phyloP scores from a whole-genome alignment of 2,797 vertebrate species.

The Poliocrania exsul region DNA sequence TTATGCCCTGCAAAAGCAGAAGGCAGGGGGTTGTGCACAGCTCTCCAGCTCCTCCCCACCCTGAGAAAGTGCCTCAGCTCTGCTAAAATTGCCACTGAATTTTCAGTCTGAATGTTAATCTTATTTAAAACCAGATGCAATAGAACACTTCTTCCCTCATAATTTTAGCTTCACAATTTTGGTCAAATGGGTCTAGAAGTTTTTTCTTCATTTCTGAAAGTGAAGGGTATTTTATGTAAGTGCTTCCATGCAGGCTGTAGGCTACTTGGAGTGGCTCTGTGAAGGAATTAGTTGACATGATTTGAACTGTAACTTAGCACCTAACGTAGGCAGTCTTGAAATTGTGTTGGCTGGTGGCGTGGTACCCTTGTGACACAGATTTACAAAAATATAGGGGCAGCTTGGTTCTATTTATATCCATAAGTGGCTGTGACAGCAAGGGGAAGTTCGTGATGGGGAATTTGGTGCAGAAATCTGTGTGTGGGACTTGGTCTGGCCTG shows the following conservation, averaged over 20 bases:
- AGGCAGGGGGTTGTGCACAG: background rate
- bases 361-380: background rate
- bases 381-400: background rate
- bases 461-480: background rate
- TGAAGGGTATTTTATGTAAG: slow-evolving; percentile 25
- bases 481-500: background rate
- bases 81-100: background rate
- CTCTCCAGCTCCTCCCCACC: background rate
- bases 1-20: slow-evolving; percentile 86
- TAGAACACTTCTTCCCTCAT: background rate
- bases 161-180: background rate
- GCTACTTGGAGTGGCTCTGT: background rate
- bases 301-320: slow-evolving; percentile 14
- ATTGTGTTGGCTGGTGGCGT: background rate
- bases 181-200: background rate
- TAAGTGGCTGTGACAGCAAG: background rate
- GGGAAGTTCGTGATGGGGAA: background rate
- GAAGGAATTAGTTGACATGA: background rate
- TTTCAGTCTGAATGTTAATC: background rate
- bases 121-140: background rate
- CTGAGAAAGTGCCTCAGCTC: background rate
- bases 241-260: background rate
- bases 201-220: background rate
- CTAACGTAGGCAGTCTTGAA: background rate
- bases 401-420: background rate